Evolutionary conservation across 2,797 vertebrate genomes (phyloP).

Genomic region (Anabas testudineus): DNA sequence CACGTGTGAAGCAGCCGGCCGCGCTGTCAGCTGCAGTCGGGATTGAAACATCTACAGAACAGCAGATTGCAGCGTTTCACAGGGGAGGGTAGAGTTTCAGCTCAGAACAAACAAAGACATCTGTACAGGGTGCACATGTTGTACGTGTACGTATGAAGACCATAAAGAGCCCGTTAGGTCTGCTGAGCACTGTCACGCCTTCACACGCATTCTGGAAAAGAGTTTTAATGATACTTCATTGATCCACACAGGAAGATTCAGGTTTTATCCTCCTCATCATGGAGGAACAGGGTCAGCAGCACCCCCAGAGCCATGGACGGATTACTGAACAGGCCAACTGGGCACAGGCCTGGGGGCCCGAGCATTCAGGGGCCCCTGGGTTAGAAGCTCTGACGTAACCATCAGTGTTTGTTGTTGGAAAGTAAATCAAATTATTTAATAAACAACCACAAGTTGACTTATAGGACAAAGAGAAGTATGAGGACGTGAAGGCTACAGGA

Average conservation of each 20-base stretch:
- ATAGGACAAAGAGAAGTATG: background rate
- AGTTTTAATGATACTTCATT: constrained; percentile 5
- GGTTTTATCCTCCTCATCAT: background rate
- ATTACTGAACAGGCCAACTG: too few species aligned
- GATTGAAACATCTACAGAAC: constrained; percentile 59
- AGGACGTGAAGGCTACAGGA: too few species aligned
- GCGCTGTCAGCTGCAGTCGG: constrained; percentile 60
- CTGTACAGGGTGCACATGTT: constrained; percentile 1
- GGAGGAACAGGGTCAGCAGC: too few species aligned
- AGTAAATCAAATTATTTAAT: background rate
- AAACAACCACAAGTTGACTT: background rate
- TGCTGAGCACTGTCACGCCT: background rate
- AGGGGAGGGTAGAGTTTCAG: constrained; percentile 30
- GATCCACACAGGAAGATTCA: constrained; percentile 1
- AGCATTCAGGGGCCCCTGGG: background rate
- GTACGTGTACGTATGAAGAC: constrained; percentile 10
- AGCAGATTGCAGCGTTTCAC: constrained; percentile 13
- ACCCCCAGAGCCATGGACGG: too few species aligned
- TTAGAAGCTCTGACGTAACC: background rate
- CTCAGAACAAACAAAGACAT: constrained; percentile 31
- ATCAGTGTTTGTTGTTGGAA: too few species aligned
- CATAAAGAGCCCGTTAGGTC: background rate
- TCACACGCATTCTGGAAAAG: background rate
- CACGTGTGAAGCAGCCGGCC: constrained; percentile 67
- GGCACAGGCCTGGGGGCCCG: background rate